phyloP scores from a whole-genome alignment of 1,140 invertebrate species.

The Drosophila saltans region DNA sequence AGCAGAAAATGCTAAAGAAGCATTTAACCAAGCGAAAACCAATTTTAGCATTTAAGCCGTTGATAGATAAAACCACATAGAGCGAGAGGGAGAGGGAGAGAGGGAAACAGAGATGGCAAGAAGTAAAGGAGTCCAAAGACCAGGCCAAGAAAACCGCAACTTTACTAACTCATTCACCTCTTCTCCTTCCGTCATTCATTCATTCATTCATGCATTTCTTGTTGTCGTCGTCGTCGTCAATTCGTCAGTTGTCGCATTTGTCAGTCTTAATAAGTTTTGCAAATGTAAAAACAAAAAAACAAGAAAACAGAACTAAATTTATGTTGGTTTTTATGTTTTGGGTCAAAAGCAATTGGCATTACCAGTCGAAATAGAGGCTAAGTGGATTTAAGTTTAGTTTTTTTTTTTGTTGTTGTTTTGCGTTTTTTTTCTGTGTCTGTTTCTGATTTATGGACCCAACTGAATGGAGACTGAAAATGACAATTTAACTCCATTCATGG shows the following conservation, averaged over 20 bases:
- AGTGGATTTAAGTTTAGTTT: constrained; percentile 37
- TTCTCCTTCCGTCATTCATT: neutral
- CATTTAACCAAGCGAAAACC: constrained; percentile 35
- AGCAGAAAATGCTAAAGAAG: constrained; percentile 31
- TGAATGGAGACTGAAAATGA: constrained; percentile 16
- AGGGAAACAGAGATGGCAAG: neutral
- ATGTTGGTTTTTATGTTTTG: constrained; percentile 39
- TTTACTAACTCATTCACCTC: neutral
- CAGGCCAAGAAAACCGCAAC: constrained; percentile 38
- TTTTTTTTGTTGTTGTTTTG: constrained; percentile 8
- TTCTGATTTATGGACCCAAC: constrained; percentile 30
- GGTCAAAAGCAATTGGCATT: constrained; percentile 39
- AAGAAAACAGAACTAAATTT: constrained; percentile 38
- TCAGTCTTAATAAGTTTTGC: constrained; percentile 58
- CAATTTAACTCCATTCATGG: neutral
- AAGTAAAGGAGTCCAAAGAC: neutral
- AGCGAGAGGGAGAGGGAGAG: no score
- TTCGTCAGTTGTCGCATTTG: constrained; percentile 59
- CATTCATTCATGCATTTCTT: neutral
- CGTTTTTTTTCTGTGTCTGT: neutral
- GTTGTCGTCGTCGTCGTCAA: constrained; percentile 19
- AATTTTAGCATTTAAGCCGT: constrained; percentile 32
- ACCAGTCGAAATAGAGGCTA: constrained; percentile 43
- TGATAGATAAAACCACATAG: constrained; percentile 3
- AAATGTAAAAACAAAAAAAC: constrained; percentile 35